phyloP scores from a whole-genome alignment of 1,140 invertebrate genomes.

The Mesaphorura yosii region DNA sequence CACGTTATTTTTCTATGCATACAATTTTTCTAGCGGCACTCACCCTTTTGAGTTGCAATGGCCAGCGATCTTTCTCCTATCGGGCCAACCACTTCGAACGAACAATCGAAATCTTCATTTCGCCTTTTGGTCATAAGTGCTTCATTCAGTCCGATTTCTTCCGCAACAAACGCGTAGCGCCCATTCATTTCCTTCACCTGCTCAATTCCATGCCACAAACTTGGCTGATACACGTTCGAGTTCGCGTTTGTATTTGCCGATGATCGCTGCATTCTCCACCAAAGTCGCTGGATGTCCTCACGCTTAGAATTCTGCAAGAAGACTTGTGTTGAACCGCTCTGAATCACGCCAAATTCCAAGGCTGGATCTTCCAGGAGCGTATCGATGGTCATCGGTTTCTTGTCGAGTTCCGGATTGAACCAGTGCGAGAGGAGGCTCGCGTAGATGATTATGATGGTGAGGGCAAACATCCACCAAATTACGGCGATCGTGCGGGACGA shows the following conservation, averaged over 20 bases:
- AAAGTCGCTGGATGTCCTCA: conserved; percentile 25
- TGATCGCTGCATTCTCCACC: conserved; percentile 26
- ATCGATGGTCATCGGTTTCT: conserved; percentile 9
- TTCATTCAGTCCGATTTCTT: conserved; percentile 24
- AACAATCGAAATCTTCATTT: too few species aligned
- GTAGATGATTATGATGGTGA: conserved; percentile 27
- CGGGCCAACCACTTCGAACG: conserved; percentile 14
- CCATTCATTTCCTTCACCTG: conserved; percentile 19
- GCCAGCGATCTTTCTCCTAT: conserved; percentile 24
- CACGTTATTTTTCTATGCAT: background rate
- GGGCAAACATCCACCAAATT: conserved; percentile 30
- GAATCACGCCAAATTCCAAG: conserved; percentile 26
- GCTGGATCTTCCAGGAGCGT: conserved; percentile 20
- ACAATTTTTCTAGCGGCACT: background rate
- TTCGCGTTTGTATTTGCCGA: background rate
- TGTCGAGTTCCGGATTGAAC: conserved; percentile 19
- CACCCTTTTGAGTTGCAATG: conserved; percentile 26
- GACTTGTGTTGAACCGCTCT: conserved; percentile 22
- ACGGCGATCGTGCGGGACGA: conserved; percentile 29
- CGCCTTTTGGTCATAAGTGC: conserved; percentile 13
- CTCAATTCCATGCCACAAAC: conserved; percentile 12
- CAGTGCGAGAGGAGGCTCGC: conserved; percentile 27
- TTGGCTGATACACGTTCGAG: too few species aligned
- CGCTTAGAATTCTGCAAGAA: conserved; percentile 25
- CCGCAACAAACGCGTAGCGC: conserved; percentile 26